Percentiles rank a stretch among this genome's conserved stretches.
These are phyloP conservation scores for Phalacrocorax aristotelis DNA, from an alignment of 2,113 vertebrate genomes.

Conservation along the genomic window DNA sequence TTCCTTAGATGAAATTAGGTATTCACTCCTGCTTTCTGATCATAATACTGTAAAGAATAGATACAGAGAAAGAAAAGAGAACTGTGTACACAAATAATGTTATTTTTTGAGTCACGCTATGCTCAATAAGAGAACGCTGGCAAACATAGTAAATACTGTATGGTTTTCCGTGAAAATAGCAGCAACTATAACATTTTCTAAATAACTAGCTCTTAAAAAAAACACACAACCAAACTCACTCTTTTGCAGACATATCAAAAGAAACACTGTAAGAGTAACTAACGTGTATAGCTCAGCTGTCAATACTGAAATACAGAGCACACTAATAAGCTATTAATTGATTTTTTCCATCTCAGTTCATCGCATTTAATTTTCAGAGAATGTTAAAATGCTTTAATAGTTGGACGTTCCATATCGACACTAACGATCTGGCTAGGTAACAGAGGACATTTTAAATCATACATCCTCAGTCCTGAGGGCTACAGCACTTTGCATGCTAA, in stretches of 20 bases:
- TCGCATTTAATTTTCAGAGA: conserved; percentile 69
- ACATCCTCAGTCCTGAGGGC: neutral
- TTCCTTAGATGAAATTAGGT: neutral
- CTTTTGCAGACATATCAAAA: neutral
- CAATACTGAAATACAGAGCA: conserved; percentile 65
- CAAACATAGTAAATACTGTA: neutral
- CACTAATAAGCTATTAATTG: conserved; percentile 77
- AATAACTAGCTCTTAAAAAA: neutral
- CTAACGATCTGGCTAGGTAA: conserved; percentile 68
- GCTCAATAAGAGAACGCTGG: neutral
- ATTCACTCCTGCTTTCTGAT: neutral
- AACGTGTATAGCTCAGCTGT: conserved; percentile 14
- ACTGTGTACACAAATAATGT: neutral
- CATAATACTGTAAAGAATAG: neutral
- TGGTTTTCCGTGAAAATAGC: neutral
- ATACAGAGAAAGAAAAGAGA: neutral
- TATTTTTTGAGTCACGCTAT: neutral
- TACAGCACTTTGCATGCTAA: neutral
- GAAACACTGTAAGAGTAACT: neutral
- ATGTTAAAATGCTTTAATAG: conserved; percentile 65
- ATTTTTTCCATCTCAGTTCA: conserved; percentile 73
- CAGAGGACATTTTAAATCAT: conserved; percentile 36
- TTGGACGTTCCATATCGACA: conserved; percentile 46
- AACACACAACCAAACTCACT: neutral
- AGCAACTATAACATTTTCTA: conserved; percentile 30